phyloP scores from a whole-genome alignment of 2,888 invertebrate genomes.

The Archaeoteleia sp. region DNA sequence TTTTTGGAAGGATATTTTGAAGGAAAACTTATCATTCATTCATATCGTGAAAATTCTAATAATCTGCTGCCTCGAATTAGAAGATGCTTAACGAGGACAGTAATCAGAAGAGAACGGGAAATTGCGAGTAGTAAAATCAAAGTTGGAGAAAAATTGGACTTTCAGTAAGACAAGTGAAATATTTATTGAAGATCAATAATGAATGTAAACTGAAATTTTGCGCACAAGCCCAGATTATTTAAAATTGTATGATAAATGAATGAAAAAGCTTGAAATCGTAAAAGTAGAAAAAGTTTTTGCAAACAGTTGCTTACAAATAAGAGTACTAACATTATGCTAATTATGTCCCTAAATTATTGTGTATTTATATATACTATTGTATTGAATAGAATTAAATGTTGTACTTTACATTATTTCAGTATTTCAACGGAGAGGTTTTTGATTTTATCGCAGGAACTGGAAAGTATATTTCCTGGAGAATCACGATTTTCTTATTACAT shows the following conservation, averaged over 20 bases:
- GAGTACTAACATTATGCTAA: too few species aligned
- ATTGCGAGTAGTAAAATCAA: neutral
- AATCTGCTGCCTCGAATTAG: slow-evolving; percentile 4
- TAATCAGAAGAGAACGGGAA: slow-evolving; percentile 6
- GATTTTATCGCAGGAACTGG: neutral
- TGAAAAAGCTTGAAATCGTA: too few species aligned
- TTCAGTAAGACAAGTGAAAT: slow-evolving; percentile 20
- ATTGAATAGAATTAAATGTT: too few species aligned
- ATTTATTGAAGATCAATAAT: too few species aligned
- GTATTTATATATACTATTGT: too few species aligned
- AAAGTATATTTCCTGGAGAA: slow-evolving; percentile 1
- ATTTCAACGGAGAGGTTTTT: neutral
- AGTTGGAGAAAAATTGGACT: slow-evolving; percentile 6
- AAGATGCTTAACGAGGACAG: neutral
- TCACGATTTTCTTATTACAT: neutral
- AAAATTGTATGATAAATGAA: too few species aligned
- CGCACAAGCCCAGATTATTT: too few species aligned
- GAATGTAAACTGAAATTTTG: too few species aligned
- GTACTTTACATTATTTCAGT: slow-evolving; percentile 2
- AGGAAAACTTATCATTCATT: slow-evolving; percentile 10
- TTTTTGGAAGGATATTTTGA: too few species aligned
- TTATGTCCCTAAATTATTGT: too few species aligned
- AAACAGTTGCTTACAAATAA: too few species aligned
- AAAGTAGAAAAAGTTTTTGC: too few species aligned
- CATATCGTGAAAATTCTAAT: neutral